Evolutionary conservation across 2,888 invertebrate genomes (phyloP).

Genomic region (Temnothorax ravouxi): DNA sequence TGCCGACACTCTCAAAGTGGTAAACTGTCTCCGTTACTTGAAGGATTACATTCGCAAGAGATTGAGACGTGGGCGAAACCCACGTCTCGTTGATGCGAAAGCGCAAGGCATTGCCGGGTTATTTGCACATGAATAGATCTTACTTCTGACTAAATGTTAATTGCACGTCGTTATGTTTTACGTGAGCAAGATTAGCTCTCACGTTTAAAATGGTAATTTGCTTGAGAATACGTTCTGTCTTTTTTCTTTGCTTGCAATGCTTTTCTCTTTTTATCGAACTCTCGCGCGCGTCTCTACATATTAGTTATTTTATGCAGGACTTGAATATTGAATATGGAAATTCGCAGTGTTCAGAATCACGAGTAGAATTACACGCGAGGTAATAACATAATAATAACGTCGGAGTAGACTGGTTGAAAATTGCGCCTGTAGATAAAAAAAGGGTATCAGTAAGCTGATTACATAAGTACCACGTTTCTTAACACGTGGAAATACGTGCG

Average conservation of each 20-base stretch:
- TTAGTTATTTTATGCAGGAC: slow-evolving; percentile 31
- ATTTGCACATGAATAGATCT: slow-evolving; percentile 1
- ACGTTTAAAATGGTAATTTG: neutral
- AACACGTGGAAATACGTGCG: neutral
- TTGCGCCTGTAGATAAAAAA: neutral
- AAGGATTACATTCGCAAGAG: slow-evolving; percentile 6
- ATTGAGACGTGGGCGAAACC: neutral
- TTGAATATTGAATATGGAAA: slow-evolving; percentile 54
- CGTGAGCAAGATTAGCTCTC: slow-evolving; percentile 1
- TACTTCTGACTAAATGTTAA: slow-evolving; percentile 10
- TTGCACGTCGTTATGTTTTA: neutral
- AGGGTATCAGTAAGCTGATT: neutral
- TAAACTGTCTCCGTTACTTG: slow-evolving; percentile 37
- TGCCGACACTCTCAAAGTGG: slow-evolving; percentile 1
- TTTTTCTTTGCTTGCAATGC: neutral
- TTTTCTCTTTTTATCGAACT: neutral
- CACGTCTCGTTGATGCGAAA: neutral
- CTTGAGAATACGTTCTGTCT: neutral
- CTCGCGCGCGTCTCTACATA: neutral
- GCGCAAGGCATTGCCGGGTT: neutral
- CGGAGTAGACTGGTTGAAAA: slow-evolving; percentile 8
- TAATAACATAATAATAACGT: slow-evolving; percentile 35
- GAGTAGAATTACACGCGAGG: neutral
- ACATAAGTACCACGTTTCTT: neutral
- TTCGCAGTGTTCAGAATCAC: slow-evolving; percentile 5